phyloP scores from a whole-genome alignment of 1,140 invertebrate species.

The Meloidogyne hapla region DNA sequence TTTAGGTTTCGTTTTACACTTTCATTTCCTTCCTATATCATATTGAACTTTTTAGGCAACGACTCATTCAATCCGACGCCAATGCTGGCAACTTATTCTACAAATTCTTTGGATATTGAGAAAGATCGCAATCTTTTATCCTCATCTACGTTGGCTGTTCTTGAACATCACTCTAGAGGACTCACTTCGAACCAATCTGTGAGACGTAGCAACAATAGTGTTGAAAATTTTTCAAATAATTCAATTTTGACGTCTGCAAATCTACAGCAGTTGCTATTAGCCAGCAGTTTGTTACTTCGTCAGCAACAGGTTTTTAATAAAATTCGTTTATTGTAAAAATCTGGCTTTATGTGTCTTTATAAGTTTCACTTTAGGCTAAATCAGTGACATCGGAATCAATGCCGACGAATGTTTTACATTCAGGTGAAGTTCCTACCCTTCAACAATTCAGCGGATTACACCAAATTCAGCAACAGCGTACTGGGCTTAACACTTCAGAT shows the following conservation, averaged over 20 bases:
- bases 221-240: too few species aligned
- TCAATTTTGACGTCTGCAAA: not conserved
- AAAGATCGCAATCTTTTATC: not conserved
- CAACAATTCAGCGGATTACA: not conserved
- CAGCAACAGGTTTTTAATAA: not conserved
- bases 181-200: not conserved
- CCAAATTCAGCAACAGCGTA: not conserved
- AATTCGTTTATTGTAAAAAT: too few species aligned
- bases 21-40: too few species aligned
- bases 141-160: not conserved
- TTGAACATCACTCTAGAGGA: not conserved
- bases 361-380: not conserved
- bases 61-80: too few species aligned
- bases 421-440: not conserved
- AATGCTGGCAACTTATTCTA: not conserved
- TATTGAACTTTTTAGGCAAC: too few species aligned
- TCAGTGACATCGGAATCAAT: not conserved
- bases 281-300: not conserved
- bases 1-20: not conserved
- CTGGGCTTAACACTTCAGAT: not conserved
- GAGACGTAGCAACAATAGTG: not conserved
- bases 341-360: not conserved
- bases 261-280: not conserved
- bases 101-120: not conserved
- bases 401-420: not conserved